A percentile compares a stretch with the other conserved stretches of the same genome.
Evolutionary conservation across 1,140 invertebrate genomes (phyloP).

Genomic region (Lysiphlebus fabarum): DNA sequence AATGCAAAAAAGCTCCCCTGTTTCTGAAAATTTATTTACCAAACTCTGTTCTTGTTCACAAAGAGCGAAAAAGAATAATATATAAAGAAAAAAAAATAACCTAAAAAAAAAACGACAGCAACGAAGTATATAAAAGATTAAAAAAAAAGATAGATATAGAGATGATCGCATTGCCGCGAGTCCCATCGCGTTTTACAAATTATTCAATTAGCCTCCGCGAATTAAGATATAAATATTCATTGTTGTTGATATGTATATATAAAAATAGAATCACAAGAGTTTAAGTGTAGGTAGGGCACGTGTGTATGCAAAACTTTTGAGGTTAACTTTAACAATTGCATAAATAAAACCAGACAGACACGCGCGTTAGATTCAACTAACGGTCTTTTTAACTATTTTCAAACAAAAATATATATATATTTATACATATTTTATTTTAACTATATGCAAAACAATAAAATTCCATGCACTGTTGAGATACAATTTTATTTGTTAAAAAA

Average conservation of each 20-base stretch:
- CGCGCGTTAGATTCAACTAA: slow-evolving; percentile 47
- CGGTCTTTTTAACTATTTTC: slow-evolving; percentile 33
- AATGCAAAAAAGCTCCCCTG: too few relatives aligned
- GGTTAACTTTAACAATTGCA: slow-evolving; percentile 27
- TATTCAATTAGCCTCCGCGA: slow-evolving; percentile 57
- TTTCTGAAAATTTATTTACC: too few relatives aligned
- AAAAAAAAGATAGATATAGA: not conserved
- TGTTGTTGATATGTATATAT: slow-evolving; percentile 45
- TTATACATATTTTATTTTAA: too few relatives aligned
- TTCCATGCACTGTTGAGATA: too few relatives aligned
- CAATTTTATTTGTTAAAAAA: too few relatives aligned
- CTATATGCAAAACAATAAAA: too few relatives aligned
- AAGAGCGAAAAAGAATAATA: too few relatives aligned
- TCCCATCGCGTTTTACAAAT: slow-evolving; percentile 53
- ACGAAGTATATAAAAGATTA: too few relatives aligned
- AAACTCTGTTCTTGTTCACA: too few relatives aligned
- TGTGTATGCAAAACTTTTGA: not conserved
- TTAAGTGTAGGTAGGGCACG: not conserved
- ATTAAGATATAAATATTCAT: slow-evolving; percentile 58
- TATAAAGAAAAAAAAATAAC: too few relatives aligned
- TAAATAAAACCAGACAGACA: slow-evolving; percentile 52
- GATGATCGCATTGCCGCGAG: slow-evolving; percentile 1
- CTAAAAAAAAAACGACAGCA: too few relatives aligned
- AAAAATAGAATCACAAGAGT: not conserved
- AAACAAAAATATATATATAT: too few relatives aligned